These are phyloP conservation scores for Sarcophaga peregrina DNA, from an alignment of 1,140 invertebrate species.

Conservation along the genomic window DNA sequence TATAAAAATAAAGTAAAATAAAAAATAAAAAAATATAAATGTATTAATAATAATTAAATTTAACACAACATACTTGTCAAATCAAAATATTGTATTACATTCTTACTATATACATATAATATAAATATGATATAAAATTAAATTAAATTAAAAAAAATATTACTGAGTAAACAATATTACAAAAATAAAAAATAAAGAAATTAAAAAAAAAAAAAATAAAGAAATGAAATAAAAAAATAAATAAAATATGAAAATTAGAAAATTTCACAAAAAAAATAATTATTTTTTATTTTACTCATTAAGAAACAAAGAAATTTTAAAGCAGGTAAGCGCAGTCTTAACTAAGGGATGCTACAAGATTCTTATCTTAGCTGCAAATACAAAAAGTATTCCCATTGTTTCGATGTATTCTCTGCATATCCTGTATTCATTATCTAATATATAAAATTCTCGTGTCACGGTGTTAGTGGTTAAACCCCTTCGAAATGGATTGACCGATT, in stretches of 20 bases:
- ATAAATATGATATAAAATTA: constrained; percentile 31
- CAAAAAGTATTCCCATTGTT: too few species aligned
- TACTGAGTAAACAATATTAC: constrained; percentile 15
- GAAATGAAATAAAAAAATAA: constrained; percentile 11
- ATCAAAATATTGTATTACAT: constrained; percentile 49
- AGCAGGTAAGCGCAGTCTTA: too few species aligned
- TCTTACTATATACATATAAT: constrained; percentile 40
- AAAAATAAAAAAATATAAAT: background rate
- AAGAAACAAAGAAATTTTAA: background rate
- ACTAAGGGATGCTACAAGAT: too few species aligned
- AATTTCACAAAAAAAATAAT: background rate
- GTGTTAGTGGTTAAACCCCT: too few species aligned
- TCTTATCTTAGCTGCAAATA: too few species aligned
- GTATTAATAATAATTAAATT: constrained; percentile 1
- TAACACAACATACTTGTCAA: constrained; percentile 37
- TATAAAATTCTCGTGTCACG: too few species aligned
- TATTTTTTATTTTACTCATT: constrained; percentile 17
- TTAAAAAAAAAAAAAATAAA: constrained; percentile 1
- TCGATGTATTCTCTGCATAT: too few species aligned
- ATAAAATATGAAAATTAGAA: constrained; percentile 46
- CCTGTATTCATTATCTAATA: too few species aligned
- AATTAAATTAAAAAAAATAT: constrained; percentile 35
- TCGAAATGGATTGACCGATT: too few species aligned
- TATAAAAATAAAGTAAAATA: constrained; percentile 1
- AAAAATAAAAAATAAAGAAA: constrained; percentile 7